Base-by-base conservation (phyloP, 2,888 invertebrate genomes). In the Dasypolia templi region DNA sequence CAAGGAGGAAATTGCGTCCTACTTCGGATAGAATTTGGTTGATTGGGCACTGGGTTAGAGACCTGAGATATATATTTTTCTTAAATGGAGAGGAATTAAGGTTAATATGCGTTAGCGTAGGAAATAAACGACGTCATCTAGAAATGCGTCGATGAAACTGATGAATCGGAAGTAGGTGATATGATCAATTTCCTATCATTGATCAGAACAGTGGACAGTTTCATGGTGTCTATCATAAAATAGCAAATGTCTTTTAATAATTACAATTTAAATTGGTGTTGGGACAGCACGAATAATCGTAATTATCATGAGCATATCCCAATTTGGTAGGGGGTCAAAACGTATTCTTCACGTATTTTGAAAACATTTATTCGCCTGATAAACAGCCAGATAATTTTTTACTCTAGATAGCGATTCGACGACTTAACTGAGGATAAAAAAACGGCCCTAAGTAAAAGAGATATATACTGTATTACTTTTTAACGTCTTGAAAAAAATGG, bases 1-100 rank as follows among this genome's bases (percentile, higher is more conserved):
- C 90, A 63, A 82, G 75, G 77, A 93, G 95, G 95, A 95, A 95
- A 95, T 95, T 95, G 94, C 93, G 93, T 88, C 90, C 94, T 90
- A 94, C 91, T 94, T 92, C 91, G 84, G 86, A 72, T 46, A 58
- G 90, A 93, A 90, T 92, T 90, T 87, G 91, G 90, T 89, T 93
- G 94, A 95, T 95, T 94, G 93, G 94, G 92, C 94, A 93, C 91
- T 92, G 91, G 94, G 94, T 90, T 88, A 88, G 87, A 81, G 85
- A 84, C 79, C 72, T 82, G 4, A 32, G 26, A 26, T 61, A 64
- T 69, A 56, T 72, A 66, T 70, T 53, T 51, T 53, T 75, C 29
- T 53, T n/a, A 42, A 7, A 46, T 46, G 0, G 35, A 58, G 14
- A 53, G 46, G 29, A 26, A 44, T 49, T 53, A 75, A n/a, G 19